Conservation (phyloP, 1,140 invertebrate species). For the Calosoma granatense region DNA sequence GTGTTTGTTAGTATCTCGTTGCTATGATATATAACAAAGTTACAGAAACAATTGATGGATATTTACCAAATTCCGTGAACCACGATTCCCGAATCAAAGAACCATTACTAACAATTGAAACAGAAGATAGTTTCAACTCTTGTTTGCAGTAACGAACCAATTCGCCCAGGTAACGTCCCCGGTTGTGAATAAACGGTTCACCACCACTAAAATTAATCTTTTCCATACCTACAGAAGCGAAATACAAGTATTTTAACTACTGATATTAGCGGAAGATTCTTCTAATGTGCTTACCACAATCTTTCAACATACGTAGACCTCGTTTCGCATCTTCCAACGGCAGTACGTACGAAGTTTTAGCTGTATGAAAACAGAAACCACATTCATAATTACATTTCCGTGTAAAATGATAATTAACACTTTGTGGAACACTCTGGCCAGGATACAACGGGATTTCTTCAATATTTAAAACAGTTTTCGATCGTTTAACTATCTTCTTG, state of each 20-base stretch:
- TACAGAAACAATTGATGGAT: no score
- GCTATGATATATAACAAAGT: no score
- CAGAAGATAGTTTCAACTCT: conserved; percentile 29
- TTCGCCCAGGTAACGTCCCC: conserved; percentile 31
- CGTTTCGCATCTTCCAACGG: conserved; percentile 32
- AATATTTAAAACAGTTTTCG: not conserved
- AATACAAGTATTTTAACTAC: conserved; percentile 10
- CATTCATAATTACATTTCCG: conserved; percentile 36
- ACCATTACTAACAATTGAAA: conserved; percentile 38
- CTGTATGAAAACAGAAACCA: conserved; percentile 39
- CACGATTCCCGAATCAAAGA: conserved; percentile 33
- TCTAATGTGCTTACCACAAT: conserved; percentile 26
- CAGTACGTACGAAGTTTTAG: conserved; percentile 34
- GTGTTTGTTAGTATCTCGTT: not conserved
- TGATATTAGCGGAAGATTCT: no score
- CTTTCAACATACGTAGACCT: conserved; percentile 30
- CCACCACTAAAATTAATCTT: conserved; percentile 39
- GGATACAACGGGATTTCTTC: not conserved
- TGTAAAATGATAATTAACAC: conserved; percentile 39
- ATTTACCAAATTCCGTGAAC: conserved; percentile 32
- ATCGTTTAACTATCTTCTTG: no score
- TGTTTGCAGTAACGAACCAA: conserved; percentile 34
- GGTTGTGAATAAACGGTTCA: conserved; percentile 34
- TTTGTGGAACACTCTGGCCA: conserved; percentile 25
- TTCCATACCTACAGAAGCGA: conserved; percentile 32